Percentiles rank a stretch among this genome's conserved stretches.
phyloP scores from a whole-genome alignment of 2,888 invertebrate genomes.

The Apotomis betuletana region DNA sequence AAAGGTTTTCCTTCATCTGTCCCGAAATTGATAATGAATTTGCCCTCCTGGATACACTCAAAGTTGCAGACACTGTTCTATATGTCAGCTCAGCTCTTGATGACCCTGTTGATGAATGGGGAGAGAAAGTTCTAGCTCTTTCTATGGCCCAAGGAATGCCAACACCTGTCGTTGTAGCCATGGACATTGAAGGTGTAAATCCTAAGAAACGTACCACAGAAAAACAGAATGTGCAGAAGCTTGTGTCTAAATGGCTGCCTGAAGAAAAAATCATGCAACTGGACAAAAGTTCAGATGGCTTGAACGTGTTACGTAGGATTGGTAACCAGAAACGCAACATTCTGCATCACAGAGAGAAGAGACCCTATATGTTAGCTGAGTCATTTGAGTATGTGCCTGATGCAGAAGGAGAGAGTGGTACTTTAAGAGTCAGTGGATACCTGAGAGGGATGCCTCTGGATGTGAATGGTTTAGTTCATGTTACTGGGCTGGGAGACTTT shows the following conservation, averaged over 20 bases:
- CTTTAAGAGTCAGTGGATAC: conserved; percentile 93
- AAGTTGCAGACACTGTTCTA: conserved; percentile 93
- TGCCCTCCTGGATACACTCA: conserved; percentile 90
- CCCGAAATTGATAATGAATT: conserved; percentile 90
- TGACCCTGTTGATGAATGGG: conserved; percentile 90
- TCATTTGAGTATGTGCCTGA: conserved; percentile 86
- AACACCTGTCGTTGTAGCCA: conserved; percentile 88
- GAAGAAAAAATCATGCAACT: conserved; percentile 91
- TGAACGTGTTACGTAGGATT: conserved; percentile 87
- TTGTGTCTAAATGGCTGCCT: conserved; percentile 89
- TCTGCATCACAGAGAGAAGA: conserved; percentile 88
- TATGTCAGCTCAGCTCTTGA: conserved; percentile 90
- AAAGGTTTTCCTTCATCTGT: conserved; percentile 91
- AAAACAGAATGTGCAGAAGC: conserved; percentile 86
- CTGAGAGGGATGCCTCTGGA: conserved; percentile 92
- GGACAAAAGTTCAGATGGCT: conserved; percentile 89
- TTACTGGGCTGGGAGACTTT: conserved; percentile 96
- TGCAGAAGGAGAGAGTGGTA: conserved; percentile 81
- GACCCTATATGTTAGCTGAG: conserved; percentile 94
- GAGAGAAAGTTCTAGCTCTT: conserved; percentile 89
- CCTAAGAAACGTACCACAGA: conserved; percentile 88
- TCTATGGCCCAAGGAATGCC: conserved; percentile 92
- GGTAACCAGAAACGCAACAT: conserved; percentile 92
- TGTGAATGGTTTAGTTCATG: conserved; percentile 94
- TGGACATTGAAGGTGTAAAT: conserved; percentile 89